Evolutionary conservation across 2,797 vertebrate species (phyloP).

Genomic region (Cynopterus sphinx): DNA sequence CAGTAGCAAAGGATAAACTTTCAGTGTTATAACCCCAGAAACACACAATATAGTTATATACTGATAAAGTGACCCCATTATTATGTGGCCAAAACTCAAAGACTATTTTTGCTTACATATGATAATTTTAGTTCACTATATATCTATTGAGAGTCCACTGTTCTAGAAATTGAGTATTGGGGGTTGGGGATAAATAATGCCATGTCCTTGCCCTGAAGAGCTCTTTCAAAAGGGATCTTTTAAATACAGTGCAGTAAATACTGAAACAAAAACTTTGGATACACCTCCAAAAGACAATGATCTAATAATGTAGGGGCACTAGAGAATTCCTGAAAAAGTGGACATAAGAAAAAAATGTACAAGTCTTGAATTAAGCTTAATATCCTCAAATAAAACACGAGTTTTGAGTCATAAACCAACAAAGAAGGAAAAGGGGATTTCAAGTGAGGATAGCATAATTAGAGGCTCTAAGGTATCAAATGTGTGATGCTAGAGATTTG

Average conservation of each 20-base stretch:
- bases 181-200: background rate
- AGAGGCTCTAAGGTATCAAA: background rate
- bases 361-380: background rate
- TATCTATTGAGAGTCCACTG: background rate
- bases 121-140: background rate
- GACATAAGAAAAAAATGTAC: background rate
- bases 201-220: background rate
- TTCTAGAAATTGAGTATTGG: background rate
- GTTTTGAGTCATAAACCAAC: background rate
- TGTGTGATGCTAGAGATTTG: background rate
- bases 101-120: background rate
- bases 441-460: background rate
- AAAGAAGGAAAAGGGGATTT: background rate
- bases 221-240: background rate
- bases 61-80: background rate
- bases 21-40: background rate
- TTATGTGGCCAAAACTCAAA: background rate
- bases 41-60: background rate
- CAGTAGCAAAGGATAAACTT: background rate
- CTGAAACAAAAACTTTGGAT: background rate
- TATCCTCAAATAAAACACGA: background rate
- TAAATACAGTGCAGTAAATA: background rate
- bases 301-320: background rate
- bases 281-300: background rate
- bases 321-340: background rate